phyloP scores from a whole-genome alignment of 1,140 invertebrate species.

The Ptiloglossa arizonensis region DNA sequence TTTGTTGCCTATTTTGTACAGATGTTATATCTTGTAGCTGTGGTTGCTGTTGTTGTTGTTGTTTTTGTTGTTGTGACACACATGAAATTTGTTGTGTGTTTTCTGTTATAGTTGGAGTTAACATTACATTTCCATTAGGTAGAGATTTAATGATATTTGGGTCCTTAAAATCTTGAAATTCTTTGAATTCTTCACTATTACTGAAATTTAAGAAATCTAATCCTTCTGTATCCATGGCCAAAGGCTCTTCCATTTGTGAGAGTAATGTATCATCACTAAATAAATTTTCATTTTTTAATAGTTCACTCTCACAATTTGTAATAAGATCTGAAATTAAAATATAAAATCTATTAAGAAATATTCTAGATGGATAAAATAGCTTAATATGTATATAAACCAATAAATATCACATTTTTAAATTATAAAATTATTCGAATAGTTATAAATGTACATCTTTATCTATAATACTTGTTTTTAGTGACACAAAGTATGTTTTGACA shows the following conservation, averaged over 20 bases:
- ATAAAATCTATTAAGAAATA: slow-evolving; percentile 1
- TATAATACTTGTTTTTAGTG: neutral
- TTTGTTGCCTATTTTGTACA: slow-evolving; percentile 59
- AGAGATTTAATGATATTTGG: slow-evolving; percentile 57
- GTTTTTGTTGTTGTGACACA: slow-evolving; percentile 12
- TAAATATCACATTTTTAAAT: neutral
- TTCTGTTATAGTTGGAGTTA: slow-evolving; percentile 45
- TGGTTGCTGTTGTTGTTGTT: slow-evolving; percentile 20
- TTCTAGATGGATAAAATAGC: slow-evolving; percentile 2
- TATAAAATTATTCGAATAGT: neutral
- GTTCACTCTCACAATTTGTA: slow-evolving; percentile 77
- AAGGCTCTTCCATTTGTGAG: slow-evolving; percentile 74
- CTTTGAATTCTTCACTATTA: slow-evolving; percentile 55
- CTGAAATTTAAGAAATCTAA: slow-evolving; percentile 75
- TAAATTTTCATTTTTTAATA: slow-evolving; percentile 77
- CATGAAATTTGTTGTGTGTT: slow-evolving; percentile 52
- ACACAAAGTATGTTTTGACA: slow-evolving; percentile 4
- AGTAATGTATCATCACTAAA: slow-evolving; percentile 77
- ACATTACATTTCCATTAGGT: slow-evolving; percentile 55
- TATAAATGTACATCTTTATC: neutral
- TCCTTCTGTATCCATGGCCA: slow-evolving; percentile 70
- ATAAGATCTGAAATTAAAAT: slow-evolving; percentile 72
- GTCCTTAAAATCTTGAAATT: slow-evolving; percentile 65
- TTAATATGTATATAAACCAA: slow-evolving; percentile 6
- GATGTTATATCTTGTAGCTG: slow-evolving; percentile 54